Evolutionary conservation across 2,888 invertebrate species (phyloP).

Genomic region (Xestia rhomboidea): DNA sequence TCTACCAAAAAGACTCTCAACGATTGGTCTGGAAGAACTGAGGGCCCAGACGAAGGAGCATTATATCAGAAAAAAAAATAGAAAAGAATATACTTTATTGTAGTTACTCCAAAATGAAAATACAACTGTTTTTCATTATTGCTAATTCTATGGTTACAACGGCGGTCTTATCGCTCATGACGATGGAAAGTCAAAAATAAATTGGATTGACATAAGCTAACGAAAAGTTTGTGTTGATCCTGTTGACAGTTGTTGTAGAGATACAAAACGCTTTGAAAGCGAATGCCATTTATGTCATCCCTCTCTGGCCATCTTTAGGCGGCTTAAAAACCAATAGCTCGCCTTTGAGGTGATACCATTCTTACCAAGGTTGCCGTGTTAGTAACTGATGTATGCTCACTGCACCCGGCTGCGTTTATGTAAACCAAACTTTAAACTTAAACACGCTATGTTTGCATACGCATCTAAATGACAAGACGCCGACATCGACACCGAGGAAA

Average conservation of each 20-base stretch:
- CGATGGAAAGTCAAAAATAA: not conserved
- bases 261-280: not conserved
- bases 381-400: not conserved
- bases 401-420: too few species aligned
- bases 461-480: conserved; percentile 41
- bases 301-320: not conserved
- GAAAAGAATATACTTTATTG: not conserved
- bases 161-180: too few species aligned
- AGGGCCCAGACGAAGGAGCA: not conserved
- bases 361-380: not conserved
- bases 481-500: conserved; percentile 61
- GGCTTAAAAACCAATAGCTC: not conserved
- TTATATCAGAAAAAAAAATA: too few species aligned
- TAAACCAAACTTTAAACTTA: conserved; percentile 6
- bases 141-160: too few species aligned
- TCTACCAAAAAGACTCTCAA: not conserved
- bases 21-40: not conserved
- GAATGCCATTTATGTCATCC: not conserved
- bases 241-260: not conserved
- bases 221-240: not conserved
- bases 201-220: not conserved
- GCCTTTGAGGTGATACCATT: not conserved
- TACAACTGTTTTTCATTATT: too few species aligned
- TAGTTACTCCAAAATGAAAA: too few species aligned
- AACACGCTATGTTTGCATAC: conserved; percentile 37